Conservation (phyloP, 1,140 invertebrate species). For the Conopomorpha cramerella region DNA sequence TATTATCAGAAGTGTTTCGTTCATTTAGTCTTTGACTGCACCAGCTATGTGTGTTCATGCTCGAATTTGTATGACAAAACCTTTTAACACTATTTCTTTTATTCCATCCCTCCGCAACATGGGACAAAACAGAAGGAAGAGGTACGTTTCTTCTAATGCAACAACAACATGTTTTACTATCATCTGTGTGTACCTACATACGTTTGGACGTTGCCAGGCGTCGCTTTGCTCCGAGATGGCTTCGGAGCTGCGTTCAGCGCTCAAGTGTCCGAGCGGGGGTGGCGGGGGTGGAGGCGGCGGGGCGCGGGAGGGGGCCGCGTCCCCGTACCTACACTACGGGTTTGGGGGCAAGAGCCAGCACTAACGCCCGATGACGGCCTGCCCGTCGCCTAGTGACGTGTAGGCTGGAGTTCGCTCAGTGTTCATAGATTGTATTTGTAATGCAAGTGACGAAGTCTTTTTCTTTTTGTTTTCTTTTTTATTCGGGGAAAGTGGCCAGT, state of each 20-base stretch:
- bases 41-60: too few species aligned
- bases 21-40: too few species aligned
- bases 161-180: slow-evolving; percentile 5
- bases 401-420: too few species aligned
- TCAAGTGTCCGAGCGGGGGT: slow-evolving; percentile 66
- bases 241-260: slow-evolving; percentile 69
- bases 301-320: slow-evolving; percentile 44
- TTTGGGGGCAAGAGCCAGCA: slow-evolving; percentile 65
- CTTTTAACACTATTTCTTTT: slow-evolving; percentile 8
- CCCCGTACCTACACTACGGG: slow-evolving; percentile 65
- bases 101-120: slow-evolving; percentile 12
- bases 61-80: neutral
- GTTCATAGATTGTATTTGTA: too few species aligned
- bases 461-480: too few species aligned
- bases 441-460: too few species aligned
- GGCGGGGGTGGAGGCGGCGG: slow-evolving; percentile 35
- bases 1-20: too few species aligned
- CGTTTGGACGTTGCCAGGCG: slow-evolving; percentile 49
- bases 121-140: slow-evolving; percentile 33
- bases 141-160: slow-evolving; percentile 28
- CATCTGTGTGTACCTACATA: slow-evolving; percentile 4
- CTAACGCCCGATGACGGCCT: slow-evolving; percentile 43
- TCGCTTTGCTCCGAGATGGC: slow-evolving; percentile 72
- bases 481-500: too few species aligned
- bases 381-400: slow-evolving; percentile 45